These are phyloP conservation scores for Alces alces DNA, from an alignment of 2,113 vertebrate species.

Conservation along the genomic window DNA sequence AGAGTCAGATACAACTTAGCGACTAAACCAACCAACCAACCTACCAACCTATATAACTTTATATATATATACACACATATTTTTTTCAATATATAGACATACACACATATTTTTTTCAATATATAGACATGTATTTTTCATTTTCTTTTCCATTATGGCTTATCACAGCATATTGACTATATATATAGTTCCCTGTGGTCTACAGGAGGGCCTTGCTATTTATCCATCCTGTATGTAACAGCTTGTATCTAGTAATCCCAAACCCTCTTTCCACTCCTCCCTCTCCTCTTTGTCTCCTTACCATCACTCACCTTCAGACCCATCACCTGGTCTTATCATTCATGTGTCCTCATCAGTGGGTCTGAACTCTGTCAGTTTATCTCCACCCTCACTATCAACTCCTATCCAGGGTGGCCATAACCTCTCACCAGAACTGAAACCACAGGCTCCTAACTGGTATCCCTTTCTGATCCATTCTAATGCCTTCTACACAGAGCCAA, in stretches of 20 bases:
- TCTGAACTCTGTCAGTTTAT: too few species aligned
- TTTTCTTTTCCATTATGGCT: neutral
- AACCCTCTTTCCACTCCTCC: neutral
- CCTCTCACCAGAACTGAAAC: neutral
- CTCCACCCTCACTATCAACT: accelerated
- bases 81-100: too few species aligned
- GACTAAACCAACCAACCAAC: neutral
- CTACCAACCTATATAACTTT: neutral
- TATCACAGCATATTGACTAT: neutral
- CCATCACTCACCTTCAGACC: neutral
- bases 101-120: too few species aligned
- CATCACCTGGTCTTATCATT: neutral
- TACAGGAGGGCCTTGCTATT: neutral
- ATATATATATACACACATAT: neutral
- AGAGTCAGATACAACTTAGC: accelerated
- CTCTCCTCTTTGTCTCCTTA: neutral
- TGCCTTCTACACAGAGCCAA: too few species aligned
- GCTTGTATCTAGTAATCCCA: accelerated
- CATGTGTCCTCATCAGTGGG: neutral
- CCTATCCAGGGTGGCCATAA: accelerated
- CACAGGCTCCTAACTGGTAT: accelerated
- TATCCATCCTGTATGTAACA: neutral
- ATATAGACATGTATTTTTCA: neutral
- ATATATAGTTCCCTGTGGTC: neutral
- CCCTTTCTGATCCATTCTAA: neutral